These are phyloP conservation scores for Peribatodes rhomboidaria DNA, from an alignment of 2,888 invertebrate genomes.

Conservation along the genomic window DNA sequence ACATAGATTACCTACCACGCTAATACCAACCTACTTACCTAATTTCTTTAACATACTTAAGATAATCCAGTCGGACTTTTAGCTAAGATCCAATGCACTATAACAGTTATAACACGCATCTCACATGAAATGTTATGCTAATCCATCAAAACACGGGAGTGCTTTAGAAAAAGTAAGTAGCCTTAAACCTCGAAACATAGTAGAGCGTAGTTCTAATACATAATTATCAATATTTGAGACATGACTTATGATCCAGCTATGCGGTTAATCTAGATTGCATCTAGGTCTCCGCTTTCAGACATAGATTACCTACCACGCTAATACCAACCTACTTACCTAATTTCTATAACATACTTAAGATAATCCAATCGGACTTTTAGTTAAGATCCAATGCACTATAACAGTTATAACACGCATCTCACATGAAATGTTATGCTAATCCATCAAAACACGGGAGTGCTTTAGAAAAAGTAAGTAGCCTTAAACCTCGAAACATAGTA, in stretches of 20 bases:
- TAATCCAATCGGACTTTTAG: too few relatives aligned
- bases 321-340: slow-evolving; percentile 6
- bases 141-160: slow-evolving; percentile 38
- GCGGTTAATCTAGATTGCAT: slow-evolving; percentile 24
- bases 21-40: slow-evolving; percentile 5
- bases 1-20: neutral
- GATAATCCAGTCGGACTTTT: slow-evolving; percentile 8
- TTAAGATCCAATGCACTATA: too few relatives aligned
- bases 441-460: slow-evolving; percentile 40
- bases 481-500: slow-evolving; percentile 7
- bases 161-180: too few relatives aligned
- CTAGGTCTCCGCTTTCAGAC: slow-evolving; percentile 17
- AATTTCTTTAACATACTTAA: neutral
- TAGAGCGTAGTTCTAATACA: neutral
- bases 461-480: too few relatives aligned
- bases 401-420: slow-evolving; percentile 2
- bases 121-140: slow-evolving; percentile 11
- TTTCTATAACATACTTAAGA: neutral
- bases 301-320: neutral
- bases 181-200: slow-evolving; percentile 5
- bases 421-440: slow-evolving; percentile 16
- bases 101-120: slow-evolving; percentile 3
- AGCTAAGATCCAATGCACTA: too few relatives aligned
- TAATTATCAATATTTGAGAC: slow-evolving; percentile 19
- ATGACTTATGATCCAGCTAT: slow-evolving; percentile 9